phyloP scores from a whole-genome alignment of 1,140 invertebrate genomes.

The Calosoma granatense region DNA sequence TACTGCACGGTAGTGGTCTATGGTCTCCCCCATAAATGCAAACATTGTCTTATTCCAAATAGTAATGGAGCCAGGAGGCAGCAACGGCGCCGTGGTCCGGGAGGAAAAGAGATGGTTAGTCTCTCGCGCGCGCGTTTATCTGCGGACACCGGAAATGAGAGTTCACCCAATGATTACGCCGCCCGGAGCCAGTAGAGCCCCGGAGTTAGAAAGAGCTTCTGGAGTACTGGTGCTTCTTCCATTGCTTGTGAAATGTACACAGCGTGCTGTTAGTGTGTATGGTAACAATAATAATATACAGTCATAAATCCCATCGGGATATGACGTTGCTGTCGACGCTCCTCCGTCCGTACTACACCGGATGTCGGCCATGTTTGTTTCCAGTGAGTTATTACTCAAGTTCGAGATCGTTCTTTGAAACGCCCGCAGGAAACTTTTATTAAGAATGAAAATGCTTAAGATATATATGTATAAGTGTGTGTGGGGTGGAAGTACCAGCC shows the following conservation, averaged over 20 bases:
- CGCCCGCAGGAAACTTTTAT: not conserved
- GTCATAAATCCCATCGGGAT: not conserved
- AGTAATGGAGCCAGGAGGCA: too few species aligned
- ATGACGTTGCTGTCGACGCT: too few species aligned
- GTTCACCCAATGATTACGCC: not conserved
- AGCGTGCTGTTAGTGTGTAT: not conserved
- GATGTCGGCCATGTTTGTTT: slow-evolving; percentile 5
- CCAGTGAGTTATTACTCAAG: slow-evolving; percentile 4
- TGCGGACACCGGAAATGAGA: not conserved
- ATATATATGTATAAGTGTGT: slow-evolving; percentile 4
- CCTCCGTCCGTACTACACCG: too few species aligned
- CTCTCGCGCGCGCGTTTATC: not conserved
- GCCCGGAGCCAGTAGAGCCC: not conserved
- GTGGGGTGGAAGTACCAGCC: too few species aligned
- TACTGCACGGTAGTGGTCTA: not conserved
- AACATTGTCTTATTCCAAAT: slow-evolving; percentile 1
- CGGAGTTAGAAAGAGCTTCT: not conserved
- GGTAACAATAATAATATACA: not conserved
- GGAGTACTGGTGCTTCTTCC: too few species aligned
- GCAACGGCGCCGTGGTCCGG: too few species aligned
- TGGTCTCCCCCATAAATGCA: not conserved
- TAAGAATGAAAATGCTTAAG: slow-evolving; percentile 7
- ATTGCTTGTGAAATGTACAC: too few species aligned
- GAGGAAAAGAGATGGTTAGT: too few species aligned
- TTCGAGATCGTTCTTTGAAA: slow-evolving; percentile 2